Percentiles rank a stretch among this genome's conserved stretches.
phyloP scores from a whole-genome alignment of 2,797 vertebrate genomes.

The Lagodon rhomboides region DNA sequence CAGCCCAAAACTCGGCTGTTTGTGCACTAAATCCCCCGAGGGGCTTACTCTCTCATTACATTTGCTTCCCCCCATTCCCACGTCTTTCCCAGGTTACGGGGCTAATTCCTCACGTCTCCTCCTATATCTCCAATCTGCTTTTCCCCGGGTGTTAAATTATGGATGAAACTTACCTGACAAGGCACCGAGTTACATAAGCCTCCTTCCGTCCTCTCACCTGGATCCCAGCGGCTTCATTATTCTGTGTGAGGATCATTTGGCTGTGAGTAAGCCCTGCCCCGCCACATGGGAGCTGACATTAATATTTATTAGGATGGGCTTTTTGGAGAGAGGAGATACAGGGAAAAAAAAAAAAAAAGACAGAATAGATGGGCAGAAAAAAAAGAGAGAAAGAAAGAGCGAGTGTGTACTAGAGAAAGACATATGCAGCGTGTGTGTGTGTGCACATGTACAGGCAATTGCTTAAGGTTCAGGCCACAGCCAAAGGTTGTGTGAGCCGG shows the following conservation, averaged over 20 bases:
- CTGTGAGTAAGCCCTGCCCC: conserved; percentile 76
- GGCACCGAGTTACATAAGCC: conserved; percentile 77
- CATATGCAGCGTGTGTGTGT: conserved; percentile 1
- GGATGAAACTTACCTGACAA: conserved; percentile 80
- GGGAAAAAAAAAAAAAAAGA: conserved; percentile 3
- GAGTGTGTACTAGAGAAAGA: not conserved
- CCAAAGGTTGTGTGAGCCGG: conserved; percentile 59
- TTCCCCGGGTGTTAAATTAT: conserved; percentile 76
- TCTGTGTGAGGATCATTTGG: conserved; percentile 81
- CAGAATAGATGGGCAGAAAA: conserved; percentile 40
- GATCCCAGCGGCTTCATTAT: conserved; percentile 82
- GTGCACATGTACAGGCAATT: conserved; percentile 32
- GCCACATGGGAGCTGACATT: conserved; percentile 69
- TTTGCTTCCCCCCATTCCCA: conserved; percentile 58
- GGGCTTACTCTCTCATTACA: conserved; percentile 57
- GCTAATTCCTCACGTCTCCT: conserved; percentile 75
- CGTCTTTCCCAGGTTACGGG: conserved; percentile 68
- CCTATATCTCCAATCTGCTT: conserved; percentile 70
- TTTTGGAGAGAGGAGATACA: conserved; percentile 51
- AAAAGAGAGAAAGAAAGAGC: conserved; percentile 7
- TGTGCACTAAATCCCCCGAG: conserved; percentile 38
- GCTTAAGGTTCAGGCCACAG: conserved; percentile 36
- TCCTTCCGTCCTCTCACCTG: conserved; percentile 78
- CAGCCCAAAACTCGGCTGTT: conserved; percentile 44
- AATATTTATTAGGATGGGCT: conserved; percentile 77